Evolutionary conservation across 2,113 vertebrate species (phyloP), one percentile per base, ranked within the genome.

Genomic region (Dicerorhinus sumatrensis): DNA sequence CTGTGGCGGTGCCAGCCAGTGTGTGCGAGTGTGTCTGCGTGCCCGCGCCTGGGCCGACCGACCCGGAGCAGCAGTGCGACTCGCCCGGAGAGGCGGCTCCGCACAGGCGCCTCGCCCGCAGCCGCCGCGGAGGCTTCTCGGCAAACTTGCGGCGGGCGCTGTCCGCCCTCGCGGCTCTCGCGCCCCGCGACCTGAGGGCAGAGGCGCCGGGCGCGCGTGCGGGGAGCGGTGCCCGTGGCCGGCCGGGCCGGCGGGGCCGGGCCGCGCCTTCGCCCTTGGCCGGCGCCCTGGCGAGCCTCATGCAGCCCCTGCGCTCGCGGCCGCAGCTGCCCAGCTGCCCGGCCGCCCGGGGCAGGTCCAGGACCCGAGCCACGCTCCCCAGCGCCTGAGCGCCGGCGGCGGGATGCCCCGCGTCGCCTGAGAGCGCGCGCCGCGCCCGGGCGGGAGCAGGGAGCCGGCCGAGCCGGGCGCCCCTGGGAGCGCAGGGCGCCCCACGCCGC

Each of bases 1-100:
- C 62, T 70, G 97, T 93, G 91, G 96, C 89, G 94, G 97, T 95
- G 98, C 97, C 98, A 97, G 98, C 96, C 96, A 7, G 96, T 21
- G 98, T 85, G 97, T 60, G 97, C 91, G 76, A 94, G 96, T 87
- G 97, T 89, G 93, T 42, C 94, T 72, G 96, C 97, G 91, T 81
- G 95, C 94, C 58, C 51, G 96, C 94, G 97, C 96, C 97, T 84
- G 96, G 95, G 96, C 96, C 29, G 97, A 83, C 84, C 25, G 96
- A 84, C 96, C 84, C 80, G 60, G 87, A 90, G 92, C 96, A 39
- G 95, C 94, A 14, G 97, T 27, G 92, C 48, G 39, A 48, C 96
- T 92, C n/a, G 54, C 90, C 58, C 2, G n/a, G 75, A 86, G 62
- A 54, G 83, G 96, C 87, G 67, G 93, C 97, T 65, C 62, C 10